Base-by-base conservation (phyloP, 2,113 vertebrate genomes). In the Chaetops frenatus region DNA sequence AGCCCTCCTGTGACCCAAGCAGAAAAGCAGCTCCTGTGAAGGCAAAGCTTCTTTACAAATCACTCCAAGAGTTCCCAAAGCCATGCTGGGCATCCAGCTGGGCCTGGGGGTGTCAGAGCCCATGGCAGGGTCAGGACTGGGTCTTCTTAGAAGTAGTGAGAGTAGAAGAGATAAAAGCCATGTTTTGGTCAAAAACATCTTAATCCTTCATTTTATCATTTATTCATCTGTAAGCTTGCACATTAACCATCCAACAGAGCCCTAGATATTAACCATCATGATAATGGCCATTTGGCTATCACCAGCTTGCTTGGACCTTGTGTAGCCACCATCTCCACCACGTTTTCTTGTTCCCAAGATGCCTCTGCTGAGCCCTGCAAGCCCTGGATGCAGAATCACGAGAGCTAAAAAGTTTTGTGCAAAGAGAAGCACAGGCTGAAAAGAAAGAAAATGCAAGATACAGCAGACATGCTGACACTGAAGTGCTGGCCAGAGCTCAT, bases 391-490 rank as follows among this genome's bases (percentile, higher is more conserved):
- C n/a, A 57, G 42, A 40, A n/a, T 11, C 25, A 5, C 0, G 9
- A 86, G 13, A 67, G 35, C 7, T 31, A 31, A n/a, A 29, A 20
- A 4, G 7, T 27, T 58, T 19, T 24, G 22, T 51, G 29, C 48
- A 47, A 79, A 86, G 57, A 16, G 14, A 95, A 80, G 23, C 27
- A 12, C 21, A 51, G 48, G 35, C 70, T 81, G 33, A 81, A 87
- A 71, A 56, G 18, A 3, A 53, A 57, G 56, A 79, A 82, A 29
- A 89, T 17, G 38, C 29, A 44, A 48, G 71, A 29, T 17, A 17
- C 1, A 1, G 35, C 1, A 2, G 45, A 51, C 36, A 4, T 3
- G 44, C 18, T 7, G 44, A 70, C n/a, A 33, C 42, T 11, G 27
- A 40, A 77, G 33, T 44, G 8, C 56, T 56, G 79, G n/a, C 56